Evolutionary conservation across 2,888 invertebrate species (phyloP).

Genomic region (Cetonia aurata): DNA sequence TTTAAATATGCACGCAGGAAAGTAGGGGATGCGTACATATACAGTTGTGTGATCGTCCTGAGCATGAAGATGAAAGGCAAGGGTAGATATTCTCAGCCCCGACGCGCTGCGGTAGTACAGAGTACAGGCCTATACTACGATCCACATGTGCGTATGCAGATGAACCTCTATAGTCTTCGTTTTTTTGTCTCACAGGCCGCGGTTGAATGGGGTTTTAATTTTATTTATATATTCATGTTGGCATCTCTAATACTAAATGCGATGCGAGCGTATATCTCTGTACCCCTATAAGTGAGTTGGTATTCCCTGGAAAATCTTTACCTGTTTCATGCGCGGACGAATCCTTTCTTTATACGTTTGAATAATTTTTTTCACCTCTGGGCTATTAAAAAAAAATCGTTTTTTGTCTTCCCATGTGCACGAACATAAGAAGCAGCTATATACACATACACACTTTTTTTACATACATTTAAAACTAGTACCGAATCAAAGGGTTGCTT

Average conservation of each 20-base stretch:
- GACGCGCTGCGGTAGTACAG: neutral
- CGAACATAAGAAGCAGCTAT: constrained; percentile 7
- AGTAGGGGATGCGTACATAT: neutral
- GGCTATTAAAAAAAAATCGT: constrained; percentile 34
- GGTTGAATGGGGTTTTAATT: constrained; percentile 50
- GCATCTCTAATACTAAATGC: constrained; percentile 19
- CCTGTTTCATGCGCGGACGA: constrained; percentile 18
- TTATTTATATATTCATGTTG: constrained; percentile 53
- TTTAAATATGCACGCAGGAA: constrained; percentile 53
- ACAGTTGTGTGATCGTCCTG: too few relatives aligned
- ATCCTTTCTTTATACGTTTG: constrained; percentile 5
- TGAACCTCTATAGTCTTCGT: constrained; percentile 52
- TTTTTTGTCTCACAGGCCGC: constrained; percentile 51
- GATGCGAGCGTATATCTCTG: constrained; percentile 5
- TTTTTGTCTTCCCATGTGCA: constrained; percentile 29
- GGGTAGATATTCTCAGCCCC: constrained; percentile 12
- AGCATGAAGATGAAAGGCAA: constrained; percentile 4
- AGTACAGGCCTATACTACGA: neutral
- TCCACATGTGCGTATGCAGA: constrained; percentile 52
- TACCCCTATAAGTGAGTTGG: neutral
- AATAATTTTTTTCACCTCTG: constrained; percentile 38
- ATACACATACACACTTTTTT: constrained; percentile 4
- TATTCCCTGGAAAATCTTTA: constrained; percentile 16
- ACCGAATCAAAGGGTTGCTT: constrained; percentile 20
- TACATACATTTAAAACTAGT: neutral